Evolutionary conservation across 2,113 vertebrate genomes (phyloP).

Genomic region (Leptocoma aspasia): DNA sequence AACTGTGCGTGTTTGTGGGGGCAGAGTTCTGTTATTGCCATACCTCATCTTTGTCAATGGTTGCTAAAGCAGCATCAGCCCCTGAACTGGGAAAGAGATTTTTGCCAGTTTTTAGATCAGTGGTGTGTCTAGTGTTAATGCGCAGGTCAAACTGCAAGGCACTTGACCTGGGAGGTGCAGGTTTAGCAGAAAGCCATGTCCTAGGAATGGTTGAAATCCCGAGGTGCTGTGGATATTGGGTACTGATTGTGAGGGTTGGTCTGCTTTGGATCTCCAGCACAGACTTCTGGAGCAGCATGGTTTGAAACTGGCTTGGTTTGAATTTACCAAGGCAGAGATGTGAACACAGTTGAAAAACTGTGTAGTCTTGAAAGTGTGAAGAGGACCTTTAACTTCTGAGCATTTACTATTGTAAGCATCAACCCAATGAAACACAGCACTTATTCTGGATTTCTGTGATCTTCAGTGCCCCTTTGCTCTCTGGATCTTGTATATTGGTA

Average conservation of each 20-base stretch:
- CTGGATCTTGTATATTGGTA: background rate
- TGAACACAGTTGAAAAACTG: background rate
- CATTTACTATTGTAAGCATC: background rate
- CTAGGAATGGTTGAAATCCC: background rate
- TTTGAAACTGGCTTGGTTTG: background rate
- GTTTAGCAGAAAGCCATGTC: background rate
- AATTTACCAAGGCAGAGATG: background rate
- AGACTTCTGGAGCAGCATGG: background rate
- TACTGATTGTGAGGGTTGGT: background rate
- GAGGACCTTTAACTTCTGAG: background rate
- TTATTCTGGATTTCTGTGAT: background rate
- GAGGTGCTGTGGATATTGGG: background rate
- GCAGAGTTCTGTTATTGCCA: background rate
- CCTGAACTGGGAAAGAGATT: conserved; percentile 22
- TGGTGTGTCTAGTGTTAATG: background rate
- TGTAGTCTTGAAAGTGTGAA: background rate
- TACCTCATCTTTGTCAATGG: conserved; percentile 11
- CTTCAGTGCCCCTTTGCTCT: background rate
- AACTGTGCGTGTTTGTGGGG: background rate
- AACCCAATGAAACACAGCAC: background rate
- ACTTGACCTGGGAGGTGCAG: background rate
- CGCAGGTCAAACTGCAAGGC: background rate
- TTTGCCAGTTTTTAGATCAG: background rate
- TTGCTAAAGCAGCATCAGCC: conserved; percentile 2
- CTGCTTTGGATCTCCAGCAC: background rate